Base-by-base conservation (phyloP, 2,797 vertebrate genomes). In the Gymnocypris eckloni region DNA sequence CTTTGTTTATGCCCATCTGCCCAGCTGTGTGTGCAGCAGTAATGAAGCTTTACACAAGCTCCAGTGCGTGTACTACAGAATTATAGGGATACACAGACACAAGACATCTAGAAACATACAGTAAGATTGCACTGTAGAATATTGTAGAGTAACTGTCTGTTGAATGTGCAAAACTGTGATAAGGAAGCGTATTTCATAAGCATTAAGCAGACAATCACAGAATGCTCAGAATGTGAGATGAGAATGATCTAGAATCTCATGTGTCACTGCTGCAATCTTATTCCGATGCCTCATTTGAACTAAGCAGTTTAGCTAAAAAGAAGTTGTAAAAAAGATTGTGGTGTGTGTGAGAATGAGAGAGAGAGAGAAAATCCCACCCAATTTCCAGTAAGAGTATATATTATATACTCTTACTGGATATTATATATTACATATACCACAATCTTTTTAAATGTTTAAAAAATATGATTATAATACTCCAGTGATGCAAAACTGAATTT, bases 1-100 rank as follows among this genome's bases (percentile, higher is more conserved):
- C 56, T 82, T 75, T 82, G 66, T 79, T 82, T 82, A 79, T 80
- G 48, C 61, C 81, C 43, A 2, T 18, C 43, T 56, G 64, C 54
- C 77, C 71, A 59, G 48, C 9, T 28, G 70, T 83, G 48, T 70
- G 43, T 37, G 45, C 22, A 54, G 59, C 22, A 43, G 52, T 85
- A 82, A 67, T 78, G 48, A 56, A 72, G 64, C 73, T 87, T 78
- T 75, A 54, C 28, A 33, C 28, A 25, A 83, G 50, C 25, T 56
- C 33, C 37, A 48, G 56, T 79, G 33, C 52, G 28, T 20, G 52
- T 64, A 81, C 64, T 54, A 48, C 22, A 59, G 71, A 22, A 87
- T 76, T 66, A 6, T 45, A 83, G 41, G 25, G 56, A 84, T 54
- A 64, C 72, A 70, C 45, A 37, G 22, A 28, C 28, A 79, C 6